These are phyloP conservation scores for Cherax quadricarinatus DNA, from an alignment of 1,140 invertebrate genomes.

Conservation along the genomic window DNA sequence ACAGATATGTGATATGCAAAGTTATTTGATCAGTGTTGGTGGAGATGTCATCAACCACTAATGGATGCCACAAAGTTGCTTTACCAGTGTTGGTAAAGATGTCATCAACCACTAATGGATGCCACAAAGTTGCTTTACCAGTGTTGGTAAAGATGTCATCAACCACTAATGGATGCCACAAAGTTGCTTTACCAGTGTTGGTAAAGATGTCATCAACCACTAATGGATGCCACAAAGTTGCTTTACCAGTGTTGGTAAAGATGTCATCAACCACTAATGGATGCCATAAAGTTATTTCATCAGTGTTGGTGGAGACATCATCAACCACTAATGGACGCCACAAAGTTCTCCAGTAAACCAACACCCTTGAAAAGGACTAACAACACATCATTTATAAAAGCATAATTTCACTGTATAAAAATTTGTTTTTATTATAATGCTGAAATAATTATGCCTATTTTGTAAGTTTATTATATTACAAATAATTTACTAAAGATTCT, in stretches of 20 bases:
- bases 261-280: background rate
- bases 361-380: no score
- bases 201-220: no score
- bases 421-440: background rate
- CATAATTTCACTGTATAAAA: background rate
- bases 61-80: background rate
- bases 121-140: no score
- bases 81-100: no score
- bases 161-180: background rate
- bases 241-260: background rate
- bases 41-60: background rate
- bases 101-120: no score
- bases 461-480: background rate
- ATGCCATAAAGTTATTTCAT: background rate
- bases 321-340: no score
- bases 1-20: background rate
- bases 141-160: background rate
- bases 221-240: background rate
- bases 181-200: background rate
- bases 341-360: no score
- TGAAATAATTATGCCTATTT: background rate
- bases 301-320: no score
- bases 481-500: background rate
- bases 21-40: background rate
- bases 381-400: no score